Conservation (phyloP, 2,113 vertebrate species). For the Heterocephalus glaber region DNA sequence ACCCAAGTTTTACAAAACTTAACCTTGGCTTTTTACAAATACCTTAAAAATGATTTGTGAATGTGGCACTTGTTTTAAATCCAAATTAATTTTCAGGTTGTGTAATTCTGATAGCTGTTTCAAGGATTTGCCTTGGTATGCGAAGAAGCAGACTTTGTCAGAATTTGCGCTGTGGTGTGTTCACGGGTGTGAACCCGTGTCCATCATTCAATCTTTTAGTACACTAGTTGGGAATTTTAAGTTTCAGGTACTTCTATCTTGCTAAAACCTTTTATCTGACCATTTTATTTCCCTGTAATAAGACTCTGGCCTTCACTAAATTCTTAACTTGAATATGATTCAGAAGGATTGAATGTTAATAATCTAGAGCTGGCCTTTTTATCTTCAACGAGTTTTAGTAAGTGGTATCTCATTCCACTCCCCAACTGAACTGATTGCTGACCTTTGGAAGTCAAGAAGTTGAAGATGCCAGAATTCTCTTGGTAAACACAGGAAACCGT, state of each 20-base stretch:
- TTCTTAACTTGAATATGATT: not conserved
- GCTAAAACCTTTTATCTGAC: not conserved
- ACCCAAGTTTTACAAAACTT: not conserved
- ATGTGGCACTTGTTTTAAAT: not conserved
- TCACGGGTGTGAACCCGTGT: not conserved
- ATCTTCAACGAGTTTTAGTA: not conserved
- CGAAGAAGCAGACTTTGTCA: not conserved
- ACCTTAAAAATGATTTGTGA: not conserved
- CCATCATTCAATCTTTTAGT: not conserved
- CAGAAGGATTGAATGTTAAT: not conserved
- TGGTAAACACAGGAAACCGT: conserved; percentile 25
- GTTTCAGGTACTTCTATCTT: not conserved
- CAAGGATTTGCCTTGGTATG: not conserved
- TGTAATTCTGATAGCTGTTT: not conserved
- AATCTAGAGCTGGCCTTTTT: not conserved
- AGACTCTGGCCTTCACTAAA: not conserved
- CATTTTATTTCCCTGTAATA: not conserved
- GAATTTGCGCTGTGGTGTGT: not conserved
- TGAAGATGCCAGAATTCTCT: conserved; percentile 27
- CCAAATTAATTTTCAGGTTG: not conserved
- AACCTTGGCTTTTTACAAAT: not conserved
- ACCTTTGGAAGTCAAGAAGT: conserved; percentile 3
- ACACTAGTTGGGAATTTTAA: not conserved
- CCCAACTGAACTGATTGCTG: not conserved
- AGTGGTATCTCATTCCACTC: not conserved